A percentile compares a stretch with the other conserved stretches of the same genome.
Evolutionary conservation across 1,140 invertebrate species (phyloP).

Genomic region (Drosophila teissieri): DNA sequence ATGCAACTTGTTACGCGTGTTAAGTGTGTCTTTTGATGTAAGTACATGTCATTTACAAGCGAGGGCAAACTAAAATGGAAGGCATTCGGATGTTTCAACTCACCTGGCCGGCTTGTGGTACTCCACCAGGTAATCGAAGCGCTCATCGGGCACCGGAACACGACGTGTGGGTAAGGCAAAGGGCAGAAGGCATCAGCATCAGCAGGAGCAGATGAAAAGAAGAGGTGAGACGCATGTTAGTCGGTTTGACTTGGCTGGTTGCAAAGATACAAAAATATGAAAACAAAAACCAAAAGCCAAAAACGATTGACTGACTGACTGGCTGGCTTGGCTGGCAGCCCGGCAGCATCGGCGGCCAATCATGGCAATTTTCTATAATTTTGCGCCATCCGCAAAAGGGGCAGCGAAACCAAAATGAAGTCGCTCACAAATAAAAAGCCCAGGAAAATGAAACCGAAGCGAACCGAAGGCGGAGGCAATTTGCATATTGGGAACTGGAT

Average conservation of each 20-base stretch:
- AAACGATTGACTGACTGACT: slow-evolving; percentile 33
- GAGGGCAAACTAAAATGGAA: neutral
- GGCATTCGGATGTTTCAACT: slow-evolving; percentile 59
- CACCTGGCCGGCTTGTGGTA: slow-evolving; percentile 98
- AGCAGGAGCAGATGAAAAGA: slow-evolving; percentile 1
- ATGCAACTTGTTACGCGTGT: neutral
- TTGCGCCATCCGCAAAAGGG: slow-evolving; percentile 59
- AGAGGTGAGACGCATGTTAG: slow-evolving; percentile 54
- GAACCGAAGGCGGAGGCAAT: slow-evolving; percentile 54
- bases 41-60: neutral
- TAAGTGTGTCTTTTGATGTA: neutral
- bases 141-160: slow-evolving; percentile 98
- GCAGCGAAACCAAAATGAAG: slow-evolving; percentile 69
- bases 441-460: slow-evolving; percentile 35
- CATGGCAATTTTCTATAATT: slow-evolving; percentile 84
- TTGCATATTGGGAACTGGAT: slow-evolving; percentile 77
- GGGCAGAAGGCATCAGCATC: slow-evolving; percentile 21
- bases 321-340: slow-evolving; percentile 21
- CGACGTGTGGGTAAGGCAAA: slow-evolving; percentile 89
- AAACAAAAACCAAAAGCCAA: neutral
- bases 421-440: slow-evolving; percentile 65
- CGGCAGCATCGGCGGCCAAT: slow-evolving; percentile 63
- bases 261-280: neutral
- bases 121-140: slow-evolving; percentile 97
- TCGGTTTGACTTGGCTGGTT: slow-evolving; percentile 27